These are phyloP conservation scores for Gallinago solitaria DNA, from an alignment of 2,797 vertebrate genomes.

Conservation along the genomic window DNA sequence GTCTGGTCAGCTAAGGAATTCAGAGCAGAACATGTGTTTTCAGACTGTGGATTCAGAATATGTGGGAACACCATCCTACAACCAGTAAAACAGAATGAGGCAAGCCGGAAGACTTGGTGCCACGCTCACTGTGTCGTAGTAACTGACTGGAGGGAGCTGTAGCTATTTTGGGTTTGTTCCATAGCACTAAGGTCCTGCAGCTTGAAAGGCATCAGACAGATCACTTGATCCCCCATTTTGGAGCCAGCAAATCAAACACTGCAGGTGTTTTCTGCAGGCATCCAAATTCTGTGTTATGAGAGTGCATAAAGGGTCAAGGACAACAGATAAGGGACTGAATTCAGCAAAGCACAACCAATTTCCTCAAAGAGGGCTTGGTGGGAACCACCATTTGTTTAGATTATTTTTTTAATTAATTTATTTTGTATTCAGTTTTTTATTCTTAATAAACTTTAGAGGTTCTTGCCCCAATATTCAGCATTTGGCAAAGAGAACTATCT, in stretches of 20 bases:
- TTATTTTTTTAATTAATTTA: background rate
- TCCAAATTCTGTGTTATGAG: background rate
- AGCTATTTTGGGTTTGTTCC: background rate
- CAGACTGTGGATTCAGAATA: background rate
- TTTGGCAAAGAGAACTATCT: background rate
- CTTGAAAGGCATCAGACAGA: accelerated
- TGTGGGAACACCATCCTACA: background rate
- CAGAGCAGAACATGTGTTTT: background rate
- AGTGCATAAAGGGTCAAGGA: background rate
- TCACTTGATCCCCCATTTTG: background rate
- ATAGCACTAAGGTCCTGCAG: background rate
- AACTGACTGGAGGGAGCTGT: background rate
- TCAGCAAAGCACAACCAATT: background rate
- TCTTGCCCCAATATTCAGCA: background rate
- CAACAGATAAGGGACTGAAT: background rate
- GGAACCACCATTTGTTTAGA: background rate
- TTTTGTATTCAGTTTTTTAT: background rate
- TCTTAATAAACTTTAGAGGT: background rate
- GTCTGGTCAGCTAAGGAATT: background rate
- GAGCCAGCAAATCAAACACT: background rate
- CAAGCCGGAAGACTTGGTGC: background rate
- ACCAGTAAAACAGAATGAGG: background rate
- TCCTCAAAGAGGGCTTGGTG: background rate
- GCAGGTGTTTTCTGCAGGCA: background rate
- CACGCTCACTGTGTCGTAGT: background rate